phyloP scores from a whole-genome alignment of 2,797 vertebrate species.

The Onychomys torridus region DNA sequence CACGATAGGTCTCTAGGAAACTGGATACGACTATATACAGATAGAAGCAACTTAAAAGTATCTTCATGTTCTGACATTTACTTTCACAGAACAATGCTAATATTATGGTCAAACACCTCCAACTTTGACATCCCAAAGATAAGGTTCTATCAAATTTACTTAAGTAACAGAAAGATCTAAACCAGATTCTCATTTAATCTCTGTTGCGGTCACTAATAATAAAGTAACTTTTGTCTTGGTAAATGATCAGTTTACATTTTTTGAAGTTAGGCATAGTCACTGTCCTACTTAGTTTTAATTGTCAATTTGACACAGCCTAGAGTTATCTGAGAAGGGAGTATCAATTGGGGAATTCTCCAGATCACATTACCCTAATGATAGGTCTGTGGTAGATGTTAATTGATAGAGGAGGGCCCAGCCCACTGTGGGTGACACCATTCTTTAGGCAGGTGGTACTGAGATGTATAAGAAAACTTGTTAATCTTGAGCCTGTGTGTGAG shows the following conservation, averaged over 20 bases:
- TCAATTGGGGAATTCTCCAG: background rate
- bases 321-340: background rate
- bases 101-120: background rate
- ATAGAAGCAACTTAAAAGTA: constrained; percentile 2
- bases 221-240: background rate
- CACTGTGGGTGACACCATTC: background rate
- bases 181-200: background rate
- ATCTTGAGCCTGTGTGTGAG: background rate
- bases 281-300: background rate
- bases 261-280: background rate
- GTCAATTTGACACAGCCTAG: background rate
- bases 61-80: background rate
- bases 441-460: background rate
- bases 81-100: constrained; percentile 19
- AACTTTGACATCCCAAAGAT: background rate
- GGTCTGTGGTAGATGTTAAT: background rate
- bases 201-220: background rate
- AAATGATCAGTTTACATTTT: background rate
- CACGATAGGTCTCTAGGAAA: background rate
- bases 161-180: background rate
- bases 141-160: constrained; percentile 3
- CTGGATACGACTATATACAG: background rate
- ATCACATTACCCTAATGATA: too few species aligned
- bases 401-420: background rate
- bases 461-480: background rate